Conservation (phyloP, 2,888 invertebrate species). For the Hanleya hanleyi region DNA sequence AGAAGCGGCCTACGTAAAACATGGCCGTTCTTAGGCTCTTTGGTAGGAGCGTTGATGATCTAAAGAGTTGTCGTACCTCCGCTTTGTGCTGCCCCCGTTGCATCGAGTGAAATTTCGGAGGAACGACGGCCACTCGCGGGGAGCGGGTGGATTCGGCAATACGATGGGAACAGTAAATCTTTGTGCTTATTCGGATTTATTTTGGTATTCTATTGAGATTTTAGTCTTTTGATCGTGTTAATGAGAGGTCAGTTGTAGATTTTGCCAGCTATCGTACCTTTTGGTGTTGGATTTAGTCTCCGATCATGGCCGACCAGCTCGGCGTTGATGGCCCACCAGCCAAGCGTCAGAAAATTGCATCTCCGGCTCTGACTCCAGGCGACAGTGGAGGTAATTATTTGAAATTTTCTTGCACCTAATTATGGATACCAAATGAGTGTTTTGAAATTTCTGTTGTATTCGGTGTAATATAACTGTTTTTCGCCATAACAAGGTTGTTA, state of each 20-base stretch:
- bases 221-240: not conserved
- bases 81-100: slow-evolving; percentile 36
- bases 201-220: not conserved
- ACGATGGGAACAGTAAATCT: slow-evolving; percentile 4
- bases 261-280: no score
- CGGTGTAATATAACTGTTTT: no score
- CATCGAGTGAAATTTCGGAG: slow-evolving; percentile 4
- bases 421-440: no score
- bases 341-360: slow-evolving; percentile 94
- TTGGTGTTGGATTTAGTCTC: slow-evolving; percentile 12
- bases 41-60: slow-evolving; percentile 46
- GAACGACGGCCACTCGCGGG: no score
- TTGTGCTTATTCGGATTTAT: not conserved
- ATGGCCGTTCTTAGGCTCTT: slow-evolving; percentile 14
- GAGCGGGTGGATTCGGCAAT: slow-evolving; percentile 3
- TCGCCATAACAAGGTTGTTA: no score
- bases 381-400: slow-evolving; percentile 55
- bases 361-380: slow-evolving; percentile 47
- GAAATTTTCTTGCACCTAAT: not conserved
- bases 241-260: no score
- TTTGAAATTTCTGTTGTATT: no score
- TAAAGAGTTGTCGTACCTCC: slow-evolving; percentile 41
- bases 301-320: slow-evolving; percentile 91
- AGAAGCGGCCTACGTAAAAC: slow-evolving; percentile 34
- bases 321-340: slow-evolving; percentile 97